A percentile compares a stretch with the other conserved stretches of the same genome.
Evolutionary conservation across 2,113 vertebrate species (phyloP).

Genomic region (Chaetops frenatus): DNA sequence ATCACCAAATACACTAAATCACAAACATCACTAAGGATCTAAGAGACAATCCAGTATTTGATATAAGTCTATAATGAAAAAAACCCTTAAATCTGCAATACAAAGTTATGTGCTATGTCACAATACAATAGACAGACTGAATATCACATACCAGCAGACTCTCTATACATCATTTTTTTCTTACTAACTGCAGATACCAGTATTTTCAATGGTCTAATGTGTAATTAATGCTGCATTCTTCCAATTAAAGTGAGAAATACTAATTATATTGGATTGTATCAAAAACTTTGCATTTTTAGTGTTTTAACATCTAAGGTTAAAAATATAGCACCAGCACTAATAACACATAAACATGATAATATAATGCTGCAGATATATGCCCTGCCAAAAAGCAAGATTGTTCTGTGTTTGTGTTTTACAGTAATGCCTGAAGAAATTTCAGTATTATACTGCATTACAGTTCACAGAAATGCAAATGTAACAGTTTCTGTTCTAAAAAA

Average conservation of each 20-base stretch:
- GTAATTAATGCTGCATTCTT: not conserved
- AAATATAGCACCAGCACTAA: not conserved
- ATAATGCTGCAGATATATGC: not conserved
- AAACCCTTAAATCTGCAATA: not conserved
- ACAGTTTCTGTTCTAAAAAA: not conserved
- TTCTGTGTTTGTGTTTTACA: not conserved
- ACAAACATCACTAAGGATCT: not conserved
- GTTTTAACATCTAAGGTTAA: not conserved
- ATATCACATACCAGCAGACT: not conserved
- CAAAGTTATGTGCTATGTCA: not conserved
- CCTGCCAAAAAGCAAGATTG: not conserved
- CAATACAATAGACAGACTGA: not conserved
- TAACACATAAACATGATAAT: not conserved
- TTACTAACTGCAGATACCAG: not conserved
- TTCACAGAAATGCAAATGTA: not conserved
- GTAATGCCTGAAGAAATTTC: not conserved
- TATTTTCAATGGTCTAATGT: not conserved
- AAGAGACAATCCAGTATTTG: not conserved
- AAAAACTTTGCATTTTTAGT: not conserved
- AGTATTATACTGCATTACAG: not conserved
- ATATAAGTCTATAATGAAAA: not conserved
- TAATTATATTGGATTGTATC: not conserved
- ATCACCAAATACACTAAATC: too few relatives aligned
- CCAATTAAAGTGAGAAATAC: not conserved
- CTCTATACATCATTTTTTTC: not conserved